phyloP scores from a whole-genome alignment of 2,888 invertebrate species.

The Cheiracanthium punctorium region DNA sequence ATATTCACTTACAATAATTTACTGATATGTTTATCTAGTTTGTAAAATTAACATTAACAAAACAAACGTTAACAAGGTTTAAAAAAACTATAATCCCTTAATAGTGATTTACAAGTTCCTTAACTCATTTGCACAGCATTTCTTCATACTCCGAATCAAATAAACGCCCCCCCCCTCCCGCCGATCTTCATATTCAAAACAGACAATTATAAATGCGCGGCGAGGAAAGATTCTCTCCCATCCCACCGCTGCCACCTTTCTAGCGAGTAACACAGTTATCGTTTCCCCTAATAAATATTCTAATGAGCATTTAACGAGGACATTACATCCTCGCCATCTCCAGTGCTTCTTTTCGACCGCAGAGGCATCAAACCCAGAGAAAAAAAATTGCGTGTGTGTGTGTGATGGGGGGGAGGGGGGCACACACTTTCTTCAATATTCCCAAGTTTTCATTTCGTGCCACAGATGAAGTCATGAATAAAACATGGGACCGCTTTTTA shows the following conservation, averaged over 20 bases:
- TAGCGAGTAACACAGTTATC: background rate
- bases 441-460: slow-evolving; percentile 61
- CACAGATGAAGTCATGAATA: slow-evolving; percentile 54
- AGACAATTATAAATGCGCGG: background rate
- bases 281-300: slow-evolving; percentile 11
- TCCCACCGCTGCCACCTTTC: background rate
- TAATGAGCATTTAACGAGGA: slow-evolving; percentile 13
- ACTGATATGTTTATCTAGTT: too few relatives aligned
- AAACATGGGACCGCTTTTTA: slow-evolving; percentile 56
- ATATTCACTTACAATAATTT: too few relatives aligned
- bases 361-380: background rate
- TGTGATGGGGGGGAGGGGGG: background rate
- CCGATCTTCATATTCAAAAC: background rate
- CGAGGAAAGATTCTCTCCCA: background rate
- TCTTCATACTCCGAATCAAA: too few relatives aligned
- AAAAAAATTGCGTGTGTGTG: too few relatives aligned
- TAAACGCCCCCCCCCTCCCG: too few relatives aligned
- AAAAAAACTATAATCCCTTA: too few relatives aligned
- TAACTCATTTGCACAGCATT: too few relatives aligned
- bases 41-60: too few relatives aligned
- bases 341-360: background rate
- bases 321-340: slow-evolving; percentile 12
- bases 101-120: too few relatives aligned
- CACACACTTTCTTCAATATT: background rate
- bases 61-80: too few relatives aligned